Conservation (phyloP, 2,888 invertebrate genomes). For the Oligia latruncula region DNA sequence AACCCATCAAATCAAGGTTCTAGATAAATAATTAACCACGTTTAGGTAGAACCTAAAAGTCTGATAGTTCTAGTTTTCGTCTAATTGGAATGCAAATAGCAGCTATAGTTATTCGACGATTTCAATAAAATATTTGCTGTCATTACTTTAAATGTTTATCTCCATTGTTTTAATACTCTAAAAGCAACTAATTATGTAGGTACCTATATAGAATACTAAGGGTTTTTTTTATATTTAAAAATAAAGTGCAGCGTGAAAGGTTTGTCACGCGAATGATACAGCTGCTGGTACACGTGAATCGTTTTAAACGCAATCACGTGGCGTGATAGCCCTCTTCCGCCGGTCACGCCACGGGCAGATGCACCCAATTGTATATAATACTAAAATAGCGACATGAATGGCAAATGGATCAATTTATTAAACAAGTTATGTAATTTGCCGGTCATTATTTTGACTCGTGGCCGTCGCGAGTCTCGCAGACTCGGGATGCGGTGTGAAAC, state of each 20-base stretch:
- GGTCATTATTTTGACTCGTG: conserved; percentile 51
- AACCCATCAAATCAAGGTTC: not conserved
- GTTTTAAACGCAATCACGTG: conserved; percentile 58
- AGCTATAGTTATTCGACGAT: not conserved
- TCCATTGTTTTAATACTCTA: not conserved
- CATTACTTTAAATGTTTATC: not conserved
- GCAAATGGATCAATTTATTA: conserved; percentile 70
- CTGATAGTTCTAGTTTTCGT: not conserved
- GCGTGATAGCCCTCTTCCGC: conserved; percentile 73
- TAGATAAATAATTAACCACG: not conserved
- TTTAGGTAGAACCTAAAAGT: not conserved
- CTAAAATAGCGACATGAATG: conserved; percentile 67
- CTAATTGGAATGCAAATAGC: conserved; percentile 3
- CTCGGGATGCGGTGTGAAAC: conserved; percentile 20
- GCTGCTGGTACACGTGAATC: conserved; percentile 59
- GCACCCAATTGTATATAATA: conserved; percentile 69
- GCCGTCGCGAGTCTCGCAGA: not conserved
- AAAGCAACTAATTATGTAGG: not conserved
- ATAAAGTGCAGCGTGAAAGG: conserved; percentile 15
- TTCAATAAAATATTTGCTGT: not conserved
- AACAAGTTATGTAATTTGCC: conserved; percentile 58
- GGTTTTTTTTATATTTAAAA: not conserved
- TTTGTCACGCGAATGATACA: conserved; percentile 36
- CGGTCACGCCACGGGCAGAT: conserved; percentile 65
- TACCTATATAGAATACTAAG: not conserved